Evolutionary conservation across 2,797 vertebrate species (phyloP).

Genomic region (Acanthurus lineatus): DNA sequence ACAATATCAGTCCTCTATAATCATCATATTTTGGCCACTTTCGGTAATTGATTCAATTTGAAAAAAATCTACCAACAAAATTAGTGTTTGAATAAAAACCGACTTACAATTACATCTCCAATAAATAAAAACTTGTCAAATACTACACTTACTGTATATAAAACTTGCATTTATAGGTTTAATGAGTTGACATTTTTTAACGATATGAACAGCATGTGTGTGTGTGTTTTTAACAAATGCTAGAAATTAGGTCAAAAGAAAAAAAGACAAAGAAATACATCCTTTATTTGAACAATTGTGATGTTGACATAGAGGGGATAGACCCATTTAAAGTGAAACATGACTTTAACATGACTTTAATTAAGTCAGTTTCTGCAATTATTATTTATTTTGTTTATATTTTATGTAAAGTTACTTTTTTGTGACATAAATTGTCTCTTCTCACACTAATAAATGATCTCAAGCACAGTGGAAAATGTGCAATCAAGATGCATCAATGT

Average conservation of each 20-base stretch:
- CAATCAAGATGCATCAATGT: slow-evolving; percentile 11
- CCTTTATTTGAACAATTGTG: not conserved
- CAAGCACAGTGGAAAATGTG: not conserved
- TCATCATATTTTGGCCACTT: not conserved
- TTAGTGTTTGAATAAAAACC: not conserved
- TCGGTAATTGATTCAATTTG: not conserved
- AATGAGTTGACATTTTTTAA: not conserved
- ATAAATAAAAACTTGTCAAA: not conserved
- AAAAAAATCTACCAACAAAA: not conserved
- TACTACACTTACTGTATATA: too few relatives aligned
- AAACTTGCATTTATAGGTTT: not conserved
- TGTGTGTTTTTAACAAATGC: not conserved
- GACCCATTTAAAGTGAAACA: not conserved
- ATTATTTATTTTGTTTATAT: too few relatives aligned
- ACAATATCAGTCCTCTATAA: not conserved
- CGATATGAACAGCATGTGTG: too few relatives aligned
- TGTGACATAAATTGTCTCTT: too few relatives aligned
- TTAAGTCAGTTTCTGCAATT: too few relatives aligned
- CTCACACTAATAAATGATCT: not conserved
- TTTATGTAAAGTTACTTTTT: too few relatives aligned
- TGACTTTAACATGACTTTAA: not conserved
- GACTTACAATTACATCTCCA: not conserved
- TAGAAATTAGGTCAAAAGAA: not conserved
- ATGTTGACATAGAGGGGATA: not conserved
- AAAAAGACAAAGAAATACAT: not conserved